phyloP scores from a whole-genome alignment of 2,113 vertebrate genomes.

The Tachycineta bicolor region DNA sequence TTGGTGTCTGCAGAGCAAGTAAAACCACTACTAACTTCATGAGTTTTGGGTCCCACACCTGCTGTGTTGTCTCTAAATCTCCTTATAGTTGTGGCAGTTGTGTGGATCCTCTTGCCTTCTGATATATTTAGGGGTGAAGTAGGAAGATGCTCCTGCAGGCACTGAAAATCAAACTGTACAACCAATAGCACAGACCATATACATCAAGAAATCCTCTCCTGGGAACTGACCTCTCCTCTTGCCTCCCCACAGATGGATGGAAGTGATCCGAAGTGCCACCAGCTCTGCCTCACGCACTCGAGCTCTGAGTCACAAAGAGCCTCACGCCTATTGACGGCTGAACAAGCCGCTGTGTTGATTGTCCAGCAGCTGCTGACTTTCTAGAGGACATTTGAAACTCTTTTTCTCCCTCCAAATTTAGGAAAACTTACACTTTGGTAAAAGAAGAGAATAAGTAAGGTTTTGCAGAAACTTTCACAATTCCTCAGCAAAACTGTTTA shows the following conservation, averaged over 20 bases:
- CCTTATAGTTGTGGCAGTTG: background rate
- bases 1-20: background rate
- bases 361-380: conserved; percentile 63
- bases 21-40: background rate
- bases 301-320: conserved; percentile 85
- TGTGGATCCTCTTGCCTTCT: background rate
- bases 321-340: conserved; percentile 81
- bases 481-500: conserved; percentile 31
- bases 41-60: background rate
- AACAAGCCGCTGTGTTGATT: background rate
- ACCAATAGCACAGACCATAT: rapidly evolving
- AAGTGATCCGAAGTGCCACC: conserved; percentile 97
- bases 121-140: background rate
- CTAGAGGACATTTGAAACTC: conserved; percentile 59
- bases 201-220: background rate
- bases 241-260: conserved; percentile 89
- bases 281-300: conserved; percentile 81
- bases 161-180: background rate
- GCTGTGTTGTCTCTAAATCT: background rate
- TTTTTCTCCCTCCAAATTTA: conserved; percentile 58
- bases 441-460: conserved; percentile 14
- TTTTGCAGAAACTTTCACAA: conserved; percentile 42
- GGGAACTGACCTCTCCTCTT: background rate
- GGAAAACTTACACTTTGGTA: conserved; percentile 44
- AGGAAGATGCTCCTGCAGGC: background rate